A percentile compares a stretch with the other conserved stretches of the same genome.
Evolutionary conservation across 1,140 invertebrate genomes (phyloP).

Genomic region (Drosophila nannoptera): DNA sequence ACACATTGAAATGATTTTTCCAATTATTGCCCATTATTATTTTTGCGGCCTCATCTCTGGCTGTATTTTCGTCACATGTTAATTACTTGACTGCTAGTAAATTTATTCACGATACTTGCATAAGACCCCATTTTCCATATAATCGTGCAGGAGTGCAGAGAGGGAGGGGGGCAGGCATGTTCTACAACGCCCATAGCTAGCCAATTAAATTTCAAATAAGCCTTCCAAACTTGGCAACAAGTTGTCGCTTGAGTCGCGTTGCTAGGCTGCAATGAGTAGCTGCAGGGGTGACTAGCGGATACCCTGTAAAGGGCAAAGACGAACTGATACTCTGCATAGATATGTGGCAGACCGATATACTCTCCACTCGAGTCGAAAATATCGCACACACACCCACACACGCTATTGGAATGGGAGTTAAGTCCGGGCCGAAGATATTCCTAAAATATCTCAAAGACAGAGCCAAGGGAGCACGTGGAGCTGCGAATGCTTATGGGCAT

Average conservation of each 20-base stretch:
- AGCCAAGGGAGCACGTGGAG: conserved; percentile 31
- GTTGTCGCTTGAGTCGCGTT: not conserved
- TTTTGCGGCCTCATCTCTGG: too few species aligned
- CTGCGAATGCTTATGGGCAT: conserved; percentile 1
- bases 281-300: not conserved
- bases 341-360: too few species aligned
- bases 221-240: not conserved
- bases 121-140: not conserved
- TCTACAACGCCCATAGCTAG: not conserved
- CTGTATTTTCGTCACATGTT: too few species aligned
- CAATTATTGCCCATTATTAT: too few species aligned
- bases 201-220: not conserved
- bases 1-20: too few species aligned
- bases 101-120: not conserved
- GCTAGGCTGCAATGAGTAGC: not conserved
- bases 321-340: too few species aligned
- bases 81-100: too few species aligned
- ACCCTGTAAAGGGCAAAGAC: not conserved
- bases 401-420: not conserved
- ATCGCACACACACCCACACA: too few species aligned
- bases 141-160: too few species aligned
- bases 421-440: not conserved
- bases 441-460: conserved; percentile 2
- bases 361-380: too few species aligned
- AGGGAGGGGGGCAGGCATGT: not conserved